Percentiles rank a stretch among this genome's conserved stretches.
Conservation (phyloP, 2,888 invertebrate genomes). For the Limnephilus marmoratus region DNA sequence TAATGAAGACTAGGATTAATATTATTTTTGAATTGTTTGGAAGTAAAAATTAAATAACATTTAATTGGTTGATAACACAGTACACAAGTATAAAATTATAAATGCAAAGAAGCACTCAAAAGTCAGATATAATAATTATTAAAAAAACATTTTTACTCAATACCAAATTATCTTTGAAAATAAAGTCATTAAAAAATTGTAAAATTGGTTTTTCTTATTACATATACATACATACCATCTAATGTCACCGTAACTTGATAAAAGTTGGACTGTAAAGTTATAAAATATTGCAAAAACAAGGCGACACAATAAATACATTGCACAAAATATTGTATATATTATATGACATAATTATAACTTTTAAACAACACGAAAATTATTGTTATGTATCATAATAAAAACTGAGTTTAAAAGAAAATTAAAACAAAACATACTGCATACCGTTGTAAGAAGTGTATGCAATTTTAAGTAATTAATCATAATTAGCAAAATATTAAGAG, state of each 20-base stretch:
- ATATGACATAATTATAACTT: background rate
- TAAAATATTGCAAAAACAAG: background rate
- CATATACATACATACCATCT: background rate
- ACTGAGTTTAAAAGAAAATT: background rate
- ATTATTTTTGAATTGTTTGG: slow-evolving; percentile 3
- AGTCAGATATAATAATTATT: background rate
- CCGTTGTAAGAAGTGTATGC: background rate
- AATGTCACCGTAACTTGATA: background rate
- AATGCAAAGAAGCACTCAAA: slow-evolving; percentile 20
- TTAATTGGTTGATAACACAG: slow-evolving; percentile 15
- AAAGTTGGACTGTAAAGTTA: background rate
- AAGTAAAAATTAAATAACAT: slow-evolving; percentile 26
- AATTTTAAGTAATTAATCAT: background rate
- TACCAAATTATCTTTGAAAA: background rate
- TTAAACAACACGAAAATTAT: background rate
- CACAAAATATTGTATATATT: background rate
- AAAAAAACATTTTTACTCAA: background rate
- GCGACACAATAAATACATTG: background rate
- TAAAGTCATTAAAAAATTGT: background rate
- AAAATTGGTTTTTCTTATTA: background rate
- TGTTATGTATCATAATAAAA: background rate
- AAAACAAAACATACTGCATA: background rate
- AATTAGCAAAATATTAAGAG: background rate
- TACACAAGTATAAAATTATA: slow-evolving; percentile 3
- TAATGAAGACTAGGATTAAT: slow-evolving; percentile 7